These are phyloP conservation scores for Tetraodon nigroviridis DNA, from an alignment of 2,113 vertebrate genomes.

Conservation along the genomic window DNA sequence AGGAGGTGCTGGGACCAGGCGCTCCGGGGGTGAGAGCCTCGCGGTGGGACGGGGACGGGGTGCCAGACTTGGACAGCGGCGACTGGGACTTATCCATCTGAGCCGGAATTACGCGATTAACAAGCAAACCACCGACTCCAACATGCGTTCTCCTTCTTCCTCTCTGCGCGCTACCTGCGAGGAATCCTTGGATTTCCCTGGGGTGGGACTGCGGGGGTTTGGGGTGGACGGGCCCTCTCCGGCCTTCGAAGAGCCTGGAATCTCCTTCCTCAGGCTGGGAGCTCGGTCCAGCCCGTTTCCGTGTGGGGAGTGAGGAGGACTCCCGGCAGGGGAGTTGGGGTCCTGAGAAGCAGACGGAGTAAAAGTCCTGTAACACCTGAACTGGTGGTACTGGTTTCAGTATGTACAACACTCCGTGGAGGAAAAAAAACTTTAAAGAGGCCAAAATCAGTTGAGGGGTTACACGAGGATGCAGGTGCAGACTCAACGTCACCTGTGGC, in stretches of 20 bases:
- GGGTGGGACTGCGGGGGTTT: constrained; percentile 69
- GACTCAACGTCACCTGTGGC: no score
- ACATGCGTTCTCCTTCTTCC: background rate
- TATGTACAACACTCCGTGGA: no score
- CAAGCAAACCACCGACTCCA: background rate
- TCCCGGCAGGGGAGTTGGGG: constrained; percentile 77
- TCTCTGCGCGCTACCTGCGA: constrained; percentile 65
- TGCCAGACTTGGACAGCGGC: constrained; percentile 75
- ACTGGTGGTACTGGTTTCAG: background rate
- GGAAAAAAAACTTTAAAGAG: background rate
- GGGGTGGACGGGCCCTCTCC: constrained; percentile 72
- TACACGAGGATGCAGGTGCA: no score
- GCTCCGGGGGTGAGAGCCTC: constrained; percentile 76
- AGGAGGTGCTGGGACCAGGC: constrained; percentile 79
- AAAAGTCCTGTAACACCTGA: background rate
- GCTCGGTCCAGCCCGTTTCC: constrained; percentile 74
- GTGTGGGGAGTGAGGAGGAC: constrained; percentile 66
- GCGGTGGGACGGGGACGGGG: constrained; percentile 74
- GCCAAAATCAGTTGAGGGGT: constrained; percentile 1
- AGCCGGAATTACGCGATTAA: background rate
- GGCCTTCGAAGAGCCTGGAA: constrained; percentile 74
- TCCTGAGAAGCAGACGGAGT: constrained; percentile 69
- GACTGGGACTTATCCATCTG: constrained; percentile 76
- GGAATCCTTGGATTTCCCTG: constrained; percentile 75
- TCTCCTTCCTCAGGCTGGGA: constrained; percentile 65